Percentiles rank a stretch among this genome's conserved stretches.
Conservation (phyloP, 1,140 invertebrate species). For the Drosophila gunungcola region DNA sequence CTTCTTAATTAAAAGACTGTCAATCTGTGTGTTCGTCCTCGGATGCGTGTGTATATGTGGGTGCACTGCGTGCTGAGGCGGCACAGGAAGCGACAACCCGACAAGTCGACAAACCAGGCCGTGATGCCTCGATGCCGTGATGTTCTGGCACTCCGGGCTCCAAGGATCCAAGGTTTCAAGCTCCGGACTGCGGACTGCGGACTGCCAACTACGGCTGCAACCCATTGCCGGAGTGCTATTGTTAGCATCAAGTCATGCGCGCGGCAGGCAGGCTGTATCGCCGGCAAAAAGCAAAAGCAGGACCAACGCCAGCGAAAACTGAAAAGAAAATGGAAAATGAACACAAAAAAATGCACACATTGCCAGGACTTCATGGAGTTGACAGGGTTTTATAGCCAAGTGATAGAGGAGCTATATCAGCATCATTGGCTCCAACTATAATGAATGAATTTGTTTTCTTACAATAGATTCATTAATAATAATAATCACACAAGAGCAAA, state of each 20-base stretch:
- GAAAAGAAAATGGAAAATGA: slow-evolving; percentile 37
- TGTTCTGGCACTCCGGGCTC: slow-evolving; percentile 7
- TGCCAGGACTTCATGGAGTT: slow-evolving; percentile 12
- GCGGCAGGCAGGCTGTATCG: slow-evolving; percentile 50
- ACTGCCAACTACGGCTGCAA: slow-evolving; percentile 8
- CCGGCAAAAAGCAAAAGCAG: slow-evolving; percentile 26
- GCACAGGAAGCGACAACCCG: slow-evolving; percentile 41
- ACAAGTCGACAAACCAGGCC: slow-evolving; percentile 26
- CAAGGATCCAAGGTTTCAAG: slow-evolving; percentile 1
- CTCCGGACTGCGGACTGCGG: too few species aligned
- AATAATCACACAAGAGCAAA: too few species aligned
- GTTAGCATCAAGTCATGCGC: slow-evolving; percentile 78
- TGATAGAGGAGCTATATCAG: neutral
- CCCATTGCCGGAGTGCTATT: slow-evolving; percentile 67
- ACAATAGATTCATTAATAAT: too few species aligned
- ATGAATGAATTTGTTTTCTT: too few species aligned
- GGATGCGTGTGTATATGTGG: slow-evolving; percentile 13
- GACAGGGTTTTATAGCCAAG: slow-evolving; percentile 7
- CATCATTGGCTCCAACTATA: too few species aligned
- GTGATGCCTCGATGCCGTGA: slow-evolving; percentile 22
- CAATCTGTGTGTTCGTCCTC: slow-evolving; percentile 63
- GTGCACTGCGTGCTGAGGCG: slow-evolving; percentile 33
- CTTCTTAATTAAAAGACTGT: slow-evolving; percentile 83
- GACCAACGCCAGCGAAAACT: slow-evolving; percentile 18
- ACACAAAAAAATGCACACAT: slow-evolving; percentile 10